These are phyloP conservation scores for Typhlomys cinereus DNA, from an alignment of 2,113 vertebrate species.

Conservation along the genomic window DNA sequence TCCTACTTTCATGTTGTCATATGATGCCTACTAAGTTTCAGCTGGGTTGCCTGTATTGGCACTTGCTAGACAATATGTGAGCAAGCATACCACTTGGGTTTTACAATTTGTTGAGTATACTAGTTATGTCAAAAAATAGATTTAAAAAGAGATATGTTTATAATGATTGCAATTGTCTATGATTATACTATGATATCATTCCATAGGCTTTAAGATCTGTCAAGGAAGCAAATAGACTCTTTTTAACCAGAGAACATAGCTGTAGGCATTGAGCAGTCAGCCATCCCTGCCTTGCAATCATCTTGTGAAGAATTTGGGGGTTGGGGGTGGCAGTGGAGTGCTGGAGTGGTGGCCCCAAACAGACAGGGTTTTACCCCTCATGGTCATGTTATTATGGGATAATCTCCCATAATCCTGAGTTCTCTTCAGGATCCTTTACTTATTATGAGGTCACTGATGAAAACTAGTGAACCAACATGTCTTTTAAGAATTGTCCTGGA, in stretches of 20 bases:
- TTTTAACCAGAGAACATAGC: neutral
- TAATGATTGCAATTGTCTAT: neutral
- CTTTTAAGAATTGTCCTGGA: neutral
- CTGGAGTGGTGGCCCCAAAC: neutral
- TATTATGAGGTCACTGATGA: neutral
- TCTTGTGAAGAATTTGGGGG: neutral
- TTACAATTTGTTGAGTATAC: constrained; percentile 5
- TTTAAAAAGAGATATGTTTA: neutral
- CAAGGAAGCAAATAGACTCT: neutral
- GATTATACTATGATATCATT: neutral
- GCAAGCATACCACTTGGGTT: too few species aligned
- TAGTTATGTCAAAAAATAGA: neutral
- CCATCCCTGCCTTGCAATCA: neutral
- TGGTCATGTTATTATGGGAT: neutral
- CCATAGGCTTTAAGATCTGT: neutral
- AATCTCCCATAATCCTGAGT: neutral
- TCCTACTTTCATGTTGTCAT: too few species aligned
- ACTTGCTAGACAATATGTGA: too few species aligned
- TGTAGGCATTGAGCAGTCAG: neutral
- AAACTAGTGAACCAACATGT: neutral
- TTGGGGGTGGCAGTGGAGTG: fast-evolving
- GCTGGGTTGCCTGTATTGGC: too few species aligned
- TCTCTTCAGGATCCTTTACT: neutral
- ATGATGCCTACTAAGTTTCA: too few species aligned
- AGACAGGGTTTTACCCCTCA: neutral